Evolutionary conservation across 2,797 vertebrate genomes (phyloP), one percentile per base, ranked within the genome.

Genomic region (Orientallactaga sibirica): DNA sequence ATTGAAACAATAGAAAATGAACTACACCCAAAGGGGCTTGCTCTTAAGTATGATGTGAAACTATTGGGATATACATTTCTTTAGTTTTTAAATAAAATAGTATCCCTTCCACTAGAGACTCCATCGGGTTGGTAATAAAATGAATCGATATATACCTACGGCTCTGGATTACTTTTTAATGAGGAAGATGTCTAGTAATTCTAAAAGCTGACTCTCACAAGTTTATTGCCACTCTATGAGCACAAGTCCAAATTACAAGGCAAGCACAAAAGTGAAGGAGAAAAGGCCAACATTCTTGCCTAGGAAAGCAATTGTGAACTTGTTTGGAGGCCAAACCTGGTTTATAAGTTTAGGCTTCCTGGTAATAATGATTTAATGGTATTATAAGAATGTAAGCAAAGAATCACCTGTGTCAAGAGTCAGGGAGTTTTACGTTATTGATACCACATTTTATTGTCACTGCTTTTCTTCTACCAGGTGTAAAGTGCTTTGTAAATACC

Each of bases 341-440:
- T 79, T 92, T 91, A 95, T 52, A 66, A 61, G 83, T 75, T 62
- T 24, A 48, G 19, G 67, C 94, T 33, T 55, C 88, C 43, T 93
- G 84, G 43, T 95, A 82, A 76, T 22, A 62, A 79, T 89, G n/a
- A 62, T 96, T 94, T 90, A 73, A 97, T 96, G 66, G 73, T 12
- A 91, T 3, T 92, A 25, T 55, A 96, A 68, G 83, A 94, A 33
- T 43, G 76, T 55, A 15, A 92, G 24, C 61, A 97, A 86, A 88
- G 52, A 93, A 64, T 71, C 87, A 61, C 75, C 68, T 86, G 1
- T 93, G 52, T 58, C 94, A 70, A 73, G 9, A 80, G 4, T 48
- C 82, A 96, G 18, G 88, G 7, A 61, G 55, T 94, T 94, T 84
- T 94, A 91, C 96, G 82, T 93, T 97, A 96, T 91, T 97, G 94